Conservation (phyloP, 1,140 invertebrate species). For the Cydia fagiglandana region DNA sequence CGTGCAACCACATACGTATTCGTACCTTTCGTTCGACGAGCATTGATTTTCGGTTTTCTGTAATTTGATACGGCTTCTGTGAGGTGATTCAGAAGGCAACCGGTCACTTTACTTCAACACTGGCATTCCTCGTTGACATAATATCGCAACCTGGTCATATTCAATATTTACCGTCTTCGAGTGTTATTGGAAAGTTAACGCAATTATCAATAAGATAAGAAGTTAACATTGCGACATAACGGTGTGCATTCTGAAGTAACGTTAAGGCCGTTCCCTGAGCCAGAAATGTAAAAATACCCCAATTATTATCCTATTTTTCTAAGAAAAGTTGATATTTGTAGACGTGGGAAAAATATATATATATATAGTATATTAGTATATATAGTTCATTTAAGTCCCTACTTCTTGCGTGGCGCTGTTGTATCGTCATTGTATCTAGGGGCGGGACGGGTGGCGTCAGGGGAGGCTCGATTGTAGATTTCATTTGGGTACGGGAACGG, state of each 20-base stretch:
- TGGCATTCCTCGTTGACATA: conserved; percentile 22
- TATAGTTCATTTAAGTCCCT: too few relatives aligned
- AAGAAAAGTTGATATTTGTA: too few relatives aligned
- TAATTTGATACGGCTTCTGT: conserved; percentile 14
- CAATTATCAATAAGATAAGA: conserved; percentile 31
- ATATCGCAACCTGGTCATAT: conserved; percentile 5
- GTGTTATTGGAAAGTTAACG: conserved; percentile 27
- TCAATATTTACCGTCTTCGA: conserved; percentile 11
- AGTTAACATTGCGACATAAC: conserved; percentile 24
- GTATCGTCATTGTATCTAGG: too few relatives aligned
- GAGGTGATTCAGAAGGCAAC: neutral
- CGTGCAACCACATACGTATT: conserved; percentile 9
- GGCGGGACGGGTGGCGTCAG: too few relatives aligned
- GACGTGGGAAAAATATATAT: too few relatives aligned
- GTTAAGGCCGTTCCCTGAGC: too few relatives aligned
- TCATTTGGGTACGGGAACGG: too few relatives aligned
- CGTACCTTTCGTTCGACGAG: neutral
- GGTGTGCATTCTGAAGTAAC: neutral
- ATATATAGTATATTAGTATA: too few relatives aligned
- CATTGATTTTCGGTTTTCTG: conserved; percentile 19
- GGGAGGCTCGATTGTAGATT: too few relatives aligned
- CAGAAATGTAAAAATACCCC: too few relatives aligned
- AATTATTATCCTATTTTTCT: too few relatives aligned
- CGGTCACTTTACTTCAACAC: conserved; percentile 6
- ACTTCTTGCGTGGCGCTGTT: too few relatives aligned